Evolutionary conservation across 2,797 vertebrate species (phyloP).

Genomic region (Oophaga sylvatica): DNA sequence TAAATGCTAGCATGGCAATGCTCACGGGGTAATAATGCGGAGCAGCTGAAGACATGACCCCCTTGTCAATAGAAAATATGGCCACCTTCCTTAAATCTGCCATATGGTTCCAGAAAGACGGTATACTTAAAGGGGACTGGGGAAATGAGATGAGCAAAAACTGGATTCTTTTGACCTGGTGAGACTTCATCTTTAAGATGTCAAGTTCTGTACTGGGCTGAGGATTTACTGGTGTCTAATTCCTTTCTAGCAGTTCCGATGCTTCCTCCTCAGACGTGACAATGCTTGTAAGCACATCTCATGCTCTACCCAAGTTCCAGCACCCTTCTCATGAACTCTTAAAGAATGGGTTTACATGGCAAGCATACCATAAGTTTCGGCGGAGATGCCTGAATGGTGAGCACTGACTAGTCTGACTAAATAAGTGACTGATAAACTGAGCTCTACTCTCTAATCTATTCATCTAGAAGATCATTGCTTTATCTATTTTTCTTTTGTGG

Average conservation of each 20-base stretch:
- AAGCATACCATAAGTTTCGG: constrained; percentile 92
- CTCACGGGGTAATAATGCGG: too few species aligned
- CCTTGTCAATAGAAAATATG: too few species aligned
- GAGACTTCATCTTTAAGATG: background rate
- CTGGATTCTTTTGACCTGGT: too few species aligned
- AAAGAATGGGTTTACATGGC: constrained; percentile 94
- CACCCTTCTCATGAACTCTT: constrained; percentile 93
- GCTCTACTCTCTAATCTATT: background rate
- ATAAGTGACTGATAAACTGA: too few species aligned
- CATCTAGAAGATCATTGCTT: background rate
- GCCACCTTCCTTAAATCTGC: too few species aligned
- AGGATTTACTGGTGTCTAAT: background rate
- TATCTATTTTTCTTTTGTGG: too few species aligned
- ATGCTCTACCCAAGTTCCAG: constrained; percentile 90
- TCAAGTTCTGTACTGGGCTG: background rate
- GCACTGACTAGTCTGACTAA: background rate
- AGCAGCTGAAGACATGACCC: too few species aligned
- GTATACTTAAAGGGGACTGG: too few species aligned
- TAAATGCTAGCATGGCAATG: too few species aligned
- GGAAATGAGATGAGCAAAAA: too few species aligned
- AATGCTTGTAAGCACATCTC: constrained; percentile 80
- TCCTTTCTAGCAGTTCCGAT: constrained; percentile 80
- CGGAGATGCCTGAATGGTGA: constrained; percentile 87
- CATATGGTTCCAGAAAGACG: too few species aligned
- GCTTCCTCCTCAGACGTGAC: constrained; percentile 86